Base-by-base conservation (phyloP, 23 tunicate species). In the Pegea sp. region DNA sequence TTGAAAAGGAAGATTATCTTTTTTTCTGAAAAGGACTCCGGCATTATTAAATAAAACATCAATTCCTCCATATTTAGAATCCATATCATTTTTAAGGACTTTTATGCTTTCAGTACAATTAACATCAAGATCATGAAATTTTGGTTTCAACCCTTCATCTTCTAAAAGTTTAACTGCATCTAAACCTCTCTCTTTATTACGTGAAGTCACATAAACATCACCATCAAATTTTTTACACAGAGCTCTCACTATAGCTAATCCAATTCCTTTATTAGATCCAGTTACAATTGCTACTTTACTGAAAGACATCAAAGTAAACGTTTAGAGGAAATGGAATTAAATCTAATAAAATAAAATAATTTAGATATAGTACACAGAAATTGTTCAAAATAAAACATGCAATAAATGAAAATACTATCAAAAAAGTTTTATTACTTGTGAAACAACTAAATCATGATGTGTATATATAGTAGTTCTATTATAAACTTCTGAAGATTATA, bases 41-140 rank as follows among this genome's bases (percentile, higher is more conserved):
- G 92, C 92, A 72, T 78, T 78, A 53, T 78, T 64, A 4, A 81
- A 30, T 42, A 81, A 42, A 3, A 81, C 70, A 74, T 81, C 93
- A 32, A 72, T 64, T 18, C 86, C 93, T 3, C 84, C 84, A 67
- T 81, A 61, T 2, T 23, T 21, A 25, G 53, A 13, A 3, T 52
- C 62, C 48, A 78, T 57, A 31, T 64, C 29, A 49, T 52, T 56
- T 32, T 29, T 29, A 21, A 70, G 22, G 13, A 38, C 31, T 16
- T 43, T 52, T 16, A 78, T 72, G 58, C 78, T 70, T 2, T 29
- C 72, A 29, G 55, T 48, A 54, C 61, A 65, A 46, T 62, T 52
- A 30, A 74, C 67, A 32, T 81, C 93, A 20, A 81, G 65, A 34
- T 65, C 75, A 52, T 81, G 93, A 61, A 54, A 81, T 34, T 60